Conservation (phyloP, 2,888 invertebrate genomes). For the Pyrochroa serraticornis region DNA sequence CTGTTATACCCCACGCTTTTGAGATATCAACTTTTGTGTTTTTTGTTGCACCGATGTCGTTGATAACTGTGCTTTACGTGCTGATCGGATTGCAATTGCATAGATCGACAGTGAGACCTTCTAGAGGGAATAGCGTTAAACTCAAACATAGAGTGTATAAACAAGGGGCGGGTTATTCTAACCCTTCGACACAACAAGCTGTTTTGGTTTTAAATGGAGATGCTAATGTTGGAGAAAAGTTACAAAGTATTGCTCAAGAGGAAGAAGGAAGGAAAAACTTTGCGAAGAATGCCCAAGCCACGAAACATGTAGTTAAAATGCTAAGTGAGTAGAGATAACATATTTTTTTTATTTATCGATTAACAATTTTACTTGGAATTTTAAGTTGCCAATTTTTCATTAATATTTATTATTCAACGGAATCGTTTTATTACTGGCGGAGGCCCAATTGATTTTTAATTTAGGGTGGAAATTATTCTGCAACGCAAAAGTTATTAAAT, state of each 20-base stretch:
- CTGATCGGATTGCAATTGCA: conserved; percentile 58
- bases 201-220: conserved; percentile 36
- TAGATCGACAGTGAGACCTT: conserved; percentile 50
- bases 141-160: conserved; percentile 50
- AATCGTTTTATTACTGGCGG: no score
- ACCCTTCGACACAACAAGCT: conserved; percentile 37
- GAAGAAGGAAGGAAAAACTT: conserved; percentile 57
- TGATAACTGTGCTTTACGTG: conserved; percentile 64
- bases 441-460: no score
- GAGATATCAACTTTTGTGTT: conserved; percentile 64
- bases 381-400: not conserved
- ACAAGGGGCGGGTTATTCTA: conserved; percentile 35
- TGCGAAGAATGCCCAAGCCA: conserved; percentile 53
- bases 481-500: no score
- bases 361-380: not conserved
- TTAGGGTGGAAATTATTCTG: no score
- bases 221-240: conserved; percentile 30
- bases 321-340: conserved; percentile 60
- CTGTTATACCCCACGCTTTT: conserved; percentile 58
- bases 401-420: no score
- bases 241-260: conserved; percentile 37
- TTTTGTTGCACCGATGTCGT: conserved; percentile 66
- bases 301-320: conserved; percentile 64
- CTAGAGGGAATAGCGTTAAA: conserved; percentile 52
- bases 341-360: not conserved